Conservation (phyloP, 2,888 invertebrate genomes). For the Pecten maximus region DNA sequence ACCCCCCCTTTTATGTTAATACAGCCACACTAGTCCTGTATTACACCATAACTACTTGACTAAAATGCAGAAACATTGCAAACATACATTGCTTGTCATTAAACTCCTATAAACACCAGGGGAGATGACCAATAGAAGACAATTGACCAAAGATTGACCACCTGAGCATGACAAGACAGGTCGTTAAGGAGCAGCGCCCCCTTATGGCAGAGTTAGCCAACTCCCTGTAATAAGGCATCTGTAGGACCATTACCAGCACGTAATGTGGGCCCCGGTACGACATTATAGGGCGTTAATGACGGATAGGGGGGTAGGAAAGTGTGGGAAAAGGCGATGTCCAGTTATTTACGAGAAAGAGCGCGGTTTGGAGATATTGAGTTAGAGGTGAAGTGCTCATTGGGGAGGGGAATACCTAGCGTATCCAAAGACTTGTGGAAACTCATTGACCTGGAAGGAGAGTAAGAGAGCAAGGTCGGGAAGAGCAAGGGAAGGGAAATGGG, state of each 20-base stretch:
- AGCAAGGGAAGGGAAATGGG: background rate
- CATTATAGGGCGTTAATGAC: background rate
- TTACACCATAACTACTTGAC: conserved; percentile 14
- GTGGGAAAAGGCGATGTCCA: background rate
- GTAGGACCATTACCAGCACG: background rate
- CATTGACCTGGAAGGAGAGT: too few relatives aligned
- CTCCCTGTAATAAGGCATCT: background rate
- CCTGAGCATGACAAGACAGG: conserved; percentile 13
- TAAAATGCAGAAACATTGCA: conserved; percentile 32
- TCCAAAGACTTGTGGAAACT: too few relatives aligned
- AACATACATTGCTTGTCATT: background rate
- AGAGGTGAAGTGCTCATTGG: too few relatives aligned
- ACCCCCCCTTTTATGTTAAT: background rate
- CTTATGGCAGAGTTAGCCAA: background rate
- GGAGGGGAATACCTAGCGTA: too few relatives aligned
- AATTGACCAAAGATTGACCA: conserved; percentile 22
- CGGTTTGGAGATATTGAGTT: too few relatives aligned
- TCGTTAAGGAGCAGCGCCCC: conserved; percentile 9
- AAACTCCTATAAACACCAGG: background rate
- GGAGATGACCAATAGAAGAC: background rate
- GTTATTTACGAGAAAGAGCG: background rate
- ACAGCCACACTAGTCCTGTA: background rate
- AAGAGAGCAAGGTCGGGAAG: too few relatives aligned
- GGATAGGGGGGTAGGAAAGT: background rate
- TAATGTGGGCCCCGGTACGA: background rate